Evolutionary conservation across 2,113 vertebrate species (phyloP), one percentile per base, ranked within the genome.

Genomic region (Peromyscus californicus): DNA sequence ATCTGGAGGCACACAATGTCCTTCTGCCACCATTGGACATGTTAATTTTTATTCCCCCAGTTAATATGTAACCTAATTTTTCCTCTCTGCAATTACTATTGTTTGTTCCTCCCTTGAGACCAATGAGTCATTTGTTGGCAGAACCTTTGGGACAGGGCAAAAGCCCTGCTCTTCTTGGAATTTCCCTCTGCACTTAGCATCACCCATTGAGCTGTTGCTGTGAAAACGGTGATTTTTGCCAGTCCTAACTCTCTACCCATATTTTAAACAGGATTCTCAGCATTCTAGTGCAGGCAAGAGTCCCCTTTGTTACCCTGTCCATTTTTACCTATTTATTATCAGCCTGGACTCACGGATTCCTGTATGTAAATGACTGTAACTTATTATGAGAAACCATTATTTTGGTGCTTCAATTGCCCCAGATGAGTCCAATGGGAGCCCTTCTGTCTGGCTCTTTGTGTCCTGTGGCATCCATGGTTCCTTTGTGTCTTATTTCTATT

Each of bases 341-440:
- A 79, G 48, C 9, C 15, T 48, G 31, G 67, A 67, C 70, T 80
- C 65, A 13, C 9, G 59, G 75, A 90, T 80, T 75, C 8, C 92
- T 95, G 6, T 24, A 45, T 90, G 21, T 42, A 42, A 67, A 57
- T 61, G 61, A 63, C 17, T 67, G 90, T 76, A 61, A 93, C 78
- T 88, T 67, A 84, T 57, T 63, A 54, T 42, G 85, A 67, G 22
- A 79, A 22, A 5, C 78, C 78, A 88, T 86, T 31, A 48, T 86
- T 92, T 86, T 45, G 70, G 29, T 36, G 91, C 72, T 92, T 84
- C 45, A 48, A 54, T 83, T 7, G 0, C 12, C 45, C 78, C 85
- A 88, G 65, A 88, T 88, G 65, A n/a, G 85, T 21, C 85, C 85
- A 88, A 26, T n/a, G 24, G 83, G 90, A 91, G 24, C 29, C 65